Evolutionary conservation across 2,797 vertebrate species (phyloP).

Genomic region (Melanogrammus aeglefinus): DNA sequence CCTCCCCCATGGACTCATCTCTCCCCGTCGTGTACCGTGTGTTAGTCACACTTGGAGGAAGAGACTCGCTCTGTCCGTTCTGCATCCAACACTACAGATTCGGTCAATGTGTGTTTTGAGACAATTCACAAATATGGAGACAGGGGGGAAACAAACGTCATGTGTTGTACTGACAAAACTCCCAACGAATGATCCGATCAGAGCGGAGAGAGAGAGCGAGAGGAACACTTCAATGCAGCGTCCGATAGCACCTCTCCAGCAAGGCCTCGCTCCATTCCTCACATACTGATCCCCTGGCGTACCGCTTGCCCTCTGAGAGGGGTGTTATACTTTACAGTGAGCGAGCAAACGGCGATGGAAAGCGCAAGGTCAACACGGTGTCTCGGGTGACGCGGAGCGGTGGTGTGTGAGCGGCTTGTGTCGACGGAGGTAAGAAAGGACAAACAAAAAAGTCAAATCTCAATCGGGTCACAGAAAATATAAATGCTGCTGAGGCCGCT

Average conservation of each 20-base stretch:
- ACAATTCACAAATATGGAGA: too few relatives aligned
- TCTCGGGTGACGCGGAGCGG: background rate
- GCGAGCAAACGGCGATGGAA: background rate
- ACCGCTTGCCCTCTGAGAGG: background rate
- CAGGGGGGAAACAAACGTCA: too few relatives aligned
- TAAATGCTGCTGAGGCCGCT: slow-evolving; percentile 15
- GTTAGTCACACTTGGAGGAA: slow-evolving; percentile 28
- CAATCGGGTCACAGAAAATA: slow-evolving; percentile 18
- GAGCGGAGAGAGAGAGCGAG: too few relatives aligned
- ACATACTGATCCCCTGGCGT: background rate
- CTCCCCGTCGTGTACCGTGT: slow-evolving; percentile 44
- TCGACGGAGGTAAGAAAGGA: slow-evolving; percentile 31
- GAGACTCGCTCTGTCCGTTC: slow-evolving; percentile 41
- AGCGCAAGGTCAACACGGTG: too few relatives aligned
- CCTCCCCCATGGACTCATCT: slow-evolving; percentile 72
- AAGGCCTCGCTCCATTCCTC: background rate
- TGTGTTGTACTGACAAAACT: too few relatives aligned
- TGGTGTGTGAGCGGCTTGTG: slow-evolving; percentile 30
- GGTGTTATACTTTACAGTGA: background rate
- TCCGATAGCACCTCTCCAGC: background rate
- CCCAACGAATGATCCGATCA: too few relatives aligned
- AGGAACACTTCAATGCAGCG: background rate
- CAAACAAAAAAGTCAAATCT: slow-evolving; percentile 23
- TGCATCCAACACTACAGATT: slow-evolving; percentile 19
- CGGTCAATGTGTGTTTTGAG: background rate